These are phyloP conservation scores for Parapsyche elsis DNA, from an alignment of 1,140 invertebrate genomes.

Conservation along the genomic window DNA sequence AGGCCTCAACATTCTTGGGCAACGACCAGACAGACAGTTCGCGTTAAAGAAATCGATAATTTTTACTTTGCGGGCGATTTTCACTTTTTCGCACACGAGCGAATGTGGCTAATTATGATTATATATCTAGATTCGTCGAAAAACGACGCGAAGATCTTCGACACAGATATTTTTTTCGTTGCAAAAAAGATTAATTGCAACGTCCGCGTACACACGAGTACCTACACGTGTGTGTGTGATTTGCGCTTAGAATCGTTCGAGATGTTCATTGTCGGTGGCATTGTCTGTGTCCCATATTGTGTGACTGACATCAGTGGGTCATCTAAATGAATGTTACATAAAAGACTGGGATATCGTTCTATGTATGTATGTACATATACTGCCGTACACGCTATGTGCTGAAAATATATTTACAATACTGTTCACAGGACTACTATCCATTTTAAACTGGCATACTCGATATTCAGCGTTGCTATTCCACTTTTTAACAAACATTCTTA, in stretches of 20 bases:
- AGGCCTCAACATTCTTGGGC: no score
- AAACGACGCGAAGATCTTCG: not conserved
- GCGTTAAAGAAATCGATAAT: no score
- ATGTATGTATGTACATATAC: not conserved
- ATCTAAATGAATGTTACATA: slow-evolving; percentile 30
- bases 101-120: not conserved
- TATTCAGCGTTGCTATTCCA: no score
- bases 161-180: slow-evolving; percentile 7
- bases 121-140: not conserved
- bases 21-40: no score
- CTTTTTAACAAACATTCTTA: no score
- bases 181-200: slow-evolving; percentile 12
- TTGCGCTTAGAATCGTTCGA: slow-evolving; percentile 1
- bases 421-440: no score
- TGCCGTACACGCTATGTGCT: no score
- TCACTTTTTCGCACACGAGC: not conserved
- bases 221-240: not conserved
- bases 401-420: no score
- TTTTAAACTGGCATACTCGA: no score
- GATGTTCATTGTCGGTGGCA: slow-evolving; percentile 33
- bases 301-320: slow-evolving; percentile 41
- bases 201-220: not conserved
- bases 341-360: slow-evolving; percentile 25
- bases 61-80: not conserved
- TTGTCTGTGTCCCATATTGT: slow-evolving; percentile 39